A percentile compares a stretch with the other conserved stretches of the same genome.
These are phyloP conservation scores for Poecilia picta DNA, from an alignment of 2,797 vertebrate genomes.

Conservation along the genomic window DNA sequence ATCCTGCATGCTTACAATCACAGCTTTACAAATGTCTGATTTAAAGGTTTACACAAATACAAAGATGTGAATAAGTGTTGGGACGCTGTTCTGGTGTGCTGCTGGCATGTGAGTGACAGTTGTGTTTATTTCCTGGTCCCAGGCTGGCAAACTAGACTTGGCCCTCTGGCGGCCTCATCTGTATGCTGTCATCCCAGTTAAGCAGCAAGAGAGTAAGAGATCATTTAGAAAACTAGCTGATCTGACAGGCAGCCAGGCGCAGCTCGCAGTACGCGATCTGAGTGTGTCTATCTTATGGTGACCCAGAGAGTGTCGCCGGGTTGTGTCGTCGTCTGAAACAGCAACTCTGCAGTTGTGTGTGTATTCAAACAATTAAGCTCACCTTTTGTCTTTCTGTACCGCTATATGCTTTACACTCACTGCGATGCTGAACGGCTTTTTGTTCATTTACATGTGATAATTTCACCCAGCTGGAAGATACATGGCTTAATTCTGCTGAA, in stretches of 20 bases:
- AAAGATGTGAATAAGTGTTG: neutral
- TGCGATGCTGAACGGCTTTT: no score
- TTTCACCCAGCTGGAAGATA: constrained; percentile 34
- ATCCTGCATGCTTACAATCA: neutral
- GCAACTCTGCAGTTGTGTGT: constrained; percentile 4
- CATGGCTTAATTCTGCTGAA: constrained; percentile 39
- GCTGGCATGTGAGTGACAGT: constrained; percentile 35
- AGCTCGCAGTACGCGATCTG: constrained; percentile 13
- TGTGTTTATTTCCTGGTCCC: constrained; percentile 15
- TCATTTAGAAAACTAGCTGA: constrained; percentile 36
- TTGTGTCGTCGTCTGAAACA: constrained; percentile 10
- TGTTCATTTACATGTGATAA: neutral
- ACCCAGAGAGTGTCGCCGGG: constrained; percentile 5
- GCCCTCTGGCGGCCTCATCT: constrained; percentile 21
- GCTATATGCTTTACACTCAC: no score
- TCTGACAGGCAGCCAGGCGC: constrained; percentile 36
- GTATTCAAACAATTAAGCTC: constrained; percentile 13
- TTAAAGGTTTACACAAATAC: neutral
- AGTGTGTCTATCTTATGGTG: constrained; percentile 2
- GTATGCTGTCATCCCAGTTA: constrained; percentile 21
- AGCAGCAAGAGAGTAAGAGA: constrained; percentile 41
- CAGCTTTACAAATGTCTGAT: neutral
- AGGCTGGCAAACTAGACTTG: constrained; percentile 26
- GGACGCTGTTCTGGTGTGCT: neutral
- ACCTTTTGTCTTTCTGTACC: neutral